Conservation (phyloP, 2,113 vertebrate species). For the Rousettus leschenaultii region DNA sequence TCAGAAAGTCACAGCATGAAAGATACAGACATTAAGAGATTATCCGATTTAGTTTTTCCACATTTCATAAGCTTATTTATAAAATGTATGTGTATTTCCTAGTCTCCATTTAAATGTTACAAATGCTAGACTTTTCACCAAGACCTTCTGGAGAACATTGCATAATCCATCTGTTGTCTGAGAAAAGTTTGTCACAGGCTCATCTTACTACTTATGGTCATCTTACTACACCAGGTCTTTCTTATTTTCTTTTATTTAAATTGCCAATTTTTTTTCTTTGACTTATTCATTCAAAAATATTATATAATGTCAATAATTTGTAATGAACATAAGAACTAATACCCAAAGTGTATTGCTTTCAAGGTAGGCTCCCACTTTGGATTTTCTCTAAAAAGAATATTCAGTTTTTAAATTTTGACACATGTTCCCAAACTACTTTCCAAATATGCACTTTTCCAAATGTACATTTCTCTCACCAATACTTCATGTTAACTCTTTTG, state of each 20-base stretch:
- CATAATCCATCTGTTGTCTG: background rate
- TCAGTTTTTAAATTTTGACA: background rate
- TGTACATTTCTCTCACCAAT: background rate
- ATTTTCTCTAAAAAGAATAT: background rate
- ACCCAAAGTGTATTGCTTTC: background rate
- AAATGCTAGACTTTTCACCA: background rate
- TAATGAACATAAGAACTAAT: background rate
- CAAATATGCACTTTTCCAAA: background rate
- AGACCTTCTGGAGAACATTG: background rate
- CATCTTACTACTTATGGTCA: background rate
- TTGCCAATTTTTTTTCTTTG: background rate
- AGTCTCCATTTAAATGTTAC: background rate
- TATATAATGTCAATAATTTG: background rate
- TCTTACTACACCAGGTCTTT: background rate
- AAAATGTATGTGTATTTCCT: background rate
- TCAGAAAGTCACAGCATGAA: background rate
- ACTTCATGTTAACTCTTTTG: background rate
- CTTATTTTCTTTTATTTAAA: conserved; percentile 1
- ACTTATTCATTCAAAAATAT: background rate
- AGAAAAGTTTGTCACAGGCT: background rate
- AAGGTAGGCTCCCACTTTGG: background rate
- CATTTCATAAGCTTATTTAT: background rate
- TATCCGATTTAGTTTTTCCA: background rate
- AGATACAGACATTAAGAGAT: background rate
- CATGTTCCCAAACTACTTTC: background rate